Evolutionary conservation across 2,888 invertebrate genomes (phyloP).

Genomic region (Orthosia cruda): DNA sequence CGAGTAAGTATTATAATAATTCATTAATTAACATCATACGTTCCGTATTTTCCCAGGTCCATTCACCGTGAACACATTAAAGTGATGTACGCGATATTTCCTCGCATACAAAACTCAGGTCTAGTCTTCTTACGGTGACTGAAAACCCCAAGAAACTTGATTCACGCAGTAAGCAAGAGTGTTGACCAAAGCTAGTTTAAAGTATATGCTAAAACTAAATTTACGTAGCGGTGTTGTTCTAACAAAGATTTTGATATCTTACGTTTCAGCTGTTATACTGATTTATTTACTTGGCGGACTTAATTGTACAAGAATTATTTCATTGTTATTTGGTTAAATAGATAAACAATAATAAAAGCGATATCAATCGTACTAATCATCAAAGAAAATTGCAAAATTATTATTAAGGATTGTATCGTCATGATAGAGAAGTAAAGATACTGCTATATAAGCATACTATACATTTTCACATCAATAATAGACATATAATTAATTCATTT

Average conservation of each 20-base stretch:
- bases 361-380: background rate
- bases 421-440: background rate
- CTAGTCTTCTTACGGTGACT: too few relatives aligned
- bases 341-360: background rate
- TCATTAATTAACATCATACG: too few relatives aligned
- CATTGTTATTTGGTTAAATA: background rate
- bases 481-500: conserved; percentile 11
- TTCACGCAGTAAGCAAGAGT: background rate
- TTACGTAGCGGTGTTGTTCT: conserved; percentile 25
- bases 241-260: background rate
- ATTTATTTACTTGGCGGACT: conserved; percentile 14
- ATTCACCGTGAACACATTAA: too few relatives aligned
- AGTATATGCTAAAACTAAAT: background rate
- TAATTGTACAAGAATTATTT: background rate
- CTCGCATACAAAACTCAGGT: too few relatives aligned
- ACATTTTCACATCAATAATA: conserved; percentile 5
- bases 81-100: too few relatives aligned
- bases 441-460: background rate
- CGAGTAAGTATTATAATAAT: too few relatives aligned
- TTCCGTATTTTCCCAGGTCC: too few relatives aligned
- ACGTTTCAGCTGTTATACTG: background rate
- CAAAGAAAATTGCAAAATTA: background rate
- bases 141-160: background rate
- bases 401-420: background rate
- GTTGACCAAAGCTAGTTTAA: background rate